Base-by-base conservation (phyloP, 2,888 invertebrate species). In the Gryllus longicercus region DNA sequence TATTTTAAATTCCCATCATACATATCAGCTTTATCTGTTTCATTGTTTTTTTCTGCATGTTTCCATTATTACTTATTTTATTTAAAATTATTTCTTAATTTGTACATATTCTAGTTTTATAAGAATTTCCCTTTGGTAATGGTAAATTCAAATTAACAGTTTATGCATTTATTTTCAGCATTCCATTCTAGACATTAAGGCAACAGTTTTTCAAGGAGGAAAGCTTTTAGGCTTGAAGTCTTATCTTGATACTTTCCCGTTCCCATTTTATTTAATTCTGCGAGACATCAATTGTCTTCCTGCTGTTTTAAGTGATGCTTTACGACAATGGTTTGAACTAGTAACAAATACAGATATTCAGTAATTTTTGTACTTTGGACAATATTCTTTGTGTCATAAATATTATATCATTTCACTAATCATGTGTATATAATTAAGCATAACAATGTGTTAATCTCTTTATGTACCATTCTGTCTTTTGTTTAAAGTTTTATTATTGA, bases 281-380 rank as follows among this genome's bases (percentile, higher is more conserved):
- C 89, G 96, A 81, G 96, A 99, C 85, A 93, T 98, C 84, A 92
- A 93, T 82, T 93, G 94, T 50, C 88, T 99, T 81, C 99, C 99
- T 0, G 90, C 91, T 63, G 96, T 98, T 2, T 89, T 99, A 50
- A 96, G 98, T 84, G 98, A 99, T 87, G 98, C 99, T 0, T 89
- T 99, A 82, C 89, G 98, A 81, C 99, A 99, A 86, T 99, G 99
- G 99, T 99, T 99, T 87, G 99, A 99, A 89, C 89, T 99, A 82
- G 96, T 98, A 18, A 93, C 93, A 23, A 80, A 80, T 79, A 80
- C 74, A 51, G 82, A 82, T 77, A 21, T 18, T 76, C 38, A 23
- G 23, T 74, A 21, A 23, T 12, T 23, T 74, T 74, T 3, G 23
- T 74, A 74, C 0, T 23, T 74, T 74, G 16, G 11, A 23, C 18